A percentile compares a stretch with the other conserved stretches of the same genome.
These are phyloP conservation scores for Diploptera punctata DNA, from an alignment of 2,888 invertebrate species.

Conservation along the genomic window DNA sequence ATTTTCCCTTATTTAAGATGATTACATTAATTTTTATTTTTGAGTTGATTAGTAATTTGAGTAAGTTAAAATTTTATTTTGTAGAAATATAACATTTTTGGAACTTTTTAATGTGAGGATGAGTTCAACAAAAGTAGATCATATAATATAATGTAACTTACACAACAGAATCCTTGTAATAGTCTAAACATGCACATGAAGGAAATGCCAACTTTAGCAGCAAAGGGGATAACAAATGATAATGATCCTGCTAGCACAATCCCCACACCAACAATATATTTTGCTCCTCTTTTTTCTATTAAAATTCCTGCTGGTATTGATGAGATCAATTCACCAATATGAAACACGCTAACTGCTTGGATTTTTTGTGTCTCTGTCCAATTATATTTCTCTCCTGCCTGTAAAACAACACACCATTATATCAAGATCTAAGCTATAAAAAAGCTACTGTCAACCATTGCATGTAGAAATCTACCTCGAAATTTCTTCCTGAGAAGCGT, in stretches of 20 bases:
- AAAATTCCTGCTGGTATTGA: not conserved
- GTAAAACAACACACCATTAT: no score
- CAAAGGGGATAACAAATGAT: not conserved
- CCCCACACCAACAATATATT: not conserved
- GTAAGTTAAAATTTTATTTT: no score
- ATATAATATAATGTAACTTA: not conserved
- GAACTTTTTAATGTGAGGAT: no score
- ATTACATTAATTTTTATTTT: no score
- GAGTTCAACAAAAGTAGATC: no score
- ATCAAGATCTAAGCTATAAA: no score
- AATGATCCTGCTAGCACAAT: not conserved
- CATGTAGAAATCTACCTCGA: no score
- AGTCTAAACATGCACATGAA: not conserved
- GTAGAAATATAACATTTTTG: no score
- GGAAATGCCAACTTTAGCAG: not conserved
- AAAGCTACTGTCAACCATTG: no score
- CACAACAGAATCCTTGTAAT: not conserved
- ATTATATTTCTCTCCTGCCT: not conserved
- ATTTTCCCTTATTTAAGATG: no score
- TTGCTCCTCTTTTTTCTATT: not conserved
- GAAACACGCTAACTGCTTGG: not conserved
- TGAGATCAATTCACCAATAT: not conserved
- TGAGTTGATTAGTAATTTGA: no score
- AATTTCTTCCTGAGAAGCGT: no score
- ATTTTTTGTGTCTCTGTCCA: not conserved